Conservation (phyloP, 1,140 invertebrate species). For the Brachionus koreanus region DNA sequence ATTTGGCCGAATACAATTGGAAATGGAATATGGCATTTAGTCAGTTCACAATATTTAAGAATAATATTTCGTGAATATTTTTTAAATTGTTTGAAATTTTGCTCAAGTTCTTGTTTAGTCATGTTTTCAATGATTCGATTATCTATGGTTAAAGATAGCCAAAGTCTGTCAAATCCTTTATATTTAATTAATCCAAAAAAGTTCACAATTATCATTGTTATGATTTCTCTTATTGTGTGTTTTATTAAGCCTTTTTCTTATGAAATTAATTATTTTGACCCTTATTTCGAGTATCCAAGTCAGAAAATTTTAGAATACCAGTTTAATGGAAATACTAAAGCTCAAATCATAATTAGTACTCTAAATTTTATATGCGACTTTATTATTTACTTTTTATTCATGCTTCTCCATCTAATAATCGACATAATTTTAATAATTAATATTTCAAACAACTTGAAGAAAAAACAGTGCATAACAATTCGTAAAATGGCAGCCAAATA, state of each 20-base stretch:
- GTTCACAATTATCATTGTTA: neutral
- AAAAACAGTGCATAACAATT: neutral
- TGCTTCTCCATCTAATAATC: neutral
- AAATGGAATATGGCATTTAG: neutral
- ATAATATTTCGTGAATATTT: neutral
- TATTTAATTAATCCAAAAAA: neutral
- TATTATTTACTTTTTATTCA: neutral
- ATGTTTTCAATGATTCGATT: neutral
- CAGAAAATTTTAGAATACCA: neutral
- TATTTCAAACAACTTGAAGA: neutral
- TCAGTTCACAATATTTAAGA: neutral
- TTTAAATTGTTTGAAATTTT: neutral
- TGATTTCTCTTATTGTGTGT: neutral
- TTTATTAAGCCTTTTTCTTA: neutral
- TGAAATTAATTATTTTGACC: neutral
- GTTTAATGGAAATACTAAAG: neutral
- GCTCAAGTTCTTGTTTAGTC: neutral
- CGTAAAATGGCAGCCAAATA: neutral
- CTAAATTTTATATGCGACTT: neutral
- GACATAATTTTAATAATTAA: neutral
- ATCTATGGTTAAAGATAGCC: neutral
- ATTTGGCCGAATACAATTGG: neutral
- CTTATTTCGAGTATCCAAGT: neutral
- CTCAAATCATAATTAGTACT: neutral
- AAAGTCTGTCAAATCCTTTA: neutral